These are phyloP conservation scores for Bolinopsis microptera DNA, from an alignment of 37 sponge, comb jelly and placozoan genomes.

Conservation along the genomic window DNA sequence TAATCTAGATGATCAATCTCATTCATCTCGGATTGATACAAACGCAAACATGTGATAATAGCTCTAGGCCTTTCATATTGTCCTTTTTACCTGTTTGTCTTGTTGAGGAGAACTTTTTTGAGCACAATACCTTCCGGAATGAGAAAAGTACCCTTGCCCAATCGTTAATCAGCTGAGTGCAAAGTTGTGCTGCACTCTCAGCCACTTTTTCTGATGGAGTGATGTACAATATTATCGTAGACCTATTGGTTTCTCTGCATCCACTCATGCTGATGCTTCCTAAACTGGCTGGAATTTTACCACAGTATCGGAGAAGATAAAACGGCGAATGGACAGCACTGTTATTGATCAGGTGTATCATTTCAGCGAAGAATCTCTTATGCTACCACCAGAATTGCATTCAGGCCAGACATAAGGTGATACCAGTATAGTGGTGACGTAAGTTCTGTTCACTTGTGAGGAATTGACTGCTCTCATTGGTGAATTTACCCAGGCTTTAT, in stretches of 20 bases:
- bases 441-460: conserved; percentile 36
- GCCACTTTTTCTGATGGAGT: conserved; percentile 52
- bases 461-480: conserved; percentile 32
- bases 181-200: conserved; percentile 1
- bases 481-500: conserved; percentile 52
- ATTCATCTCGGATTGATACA: conserved; percentile 5
- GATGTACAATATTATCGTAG: conserved; percentile 43
- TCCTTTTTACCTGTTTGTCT: background rate
- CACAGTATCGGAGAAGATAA: conserved; percentile 48
- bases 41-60: conserved; percentile 33
- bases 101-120: conserved; percentile 23
- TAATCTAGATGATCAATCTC: too few relatives aligned
- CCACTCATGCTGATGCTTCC: background rate
- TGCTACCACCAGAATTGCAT: conserved; percentile 1
- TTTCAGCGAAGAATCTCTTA: background rate
- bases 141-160: conserved; percentile 46
- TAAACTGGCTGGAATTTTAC: background rate
- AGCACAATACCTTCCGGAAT: background rate
- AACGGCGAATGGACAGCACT: background rate
- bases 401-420: conserved; percentile 33
- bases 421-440: conserved; percentile 4
- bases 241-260: conserved; percentile 43
- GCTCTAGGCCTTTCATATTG: conserved; percentile 20
- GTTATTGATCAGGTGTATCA: conserved; percentile 6
- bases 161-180: conserved; percentile 44